Percentiles rank a stretch among this genome's conserved stretches.
phyloP scores from a whole-genome alignment of 1,140 invertebrate species.

The Zaprionus tsacasi region DNA sequence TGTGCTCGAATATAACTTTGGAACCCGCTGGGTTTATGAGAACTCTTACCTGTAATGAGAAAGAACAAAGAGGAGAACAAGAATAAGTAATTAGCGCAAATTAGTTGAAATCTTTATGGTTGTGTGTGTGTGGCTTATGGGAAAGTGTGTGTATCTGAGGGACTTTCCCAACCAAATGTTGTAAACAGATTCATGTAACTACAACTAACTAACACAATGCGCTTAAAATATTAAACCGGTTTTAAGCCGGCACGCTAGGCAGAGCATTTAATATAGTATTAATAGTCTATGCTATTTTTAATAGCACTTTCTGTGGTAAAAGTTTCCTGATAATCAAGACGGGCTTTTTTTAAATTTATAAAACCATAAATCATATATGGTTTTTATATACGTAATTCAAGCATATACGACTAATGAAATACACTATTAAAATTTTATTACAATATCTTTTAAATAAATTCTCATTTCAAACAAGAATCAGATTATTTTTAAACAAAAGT shows the following conservation, averaged over 20 bases:
- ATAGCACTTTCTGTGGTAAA: slow-evolving; percentile 5
- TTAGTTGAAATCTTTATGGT: slow-evolving; percentile 54
- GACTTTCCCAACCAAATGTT: slow-evolving; percentile 9
- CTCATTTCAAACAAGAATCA: too few relatives aligned
- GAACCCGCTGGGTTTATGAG: slow-evolving; percentile 43
- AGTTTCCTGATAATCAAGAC: slow-evolving; percentile 15
- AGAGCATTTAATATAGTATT: slow-evolving; percentile 9
- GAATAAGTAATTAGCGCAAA: slow-evolving; percentile 76
- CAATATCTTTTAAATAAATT: too few relatives aligned
- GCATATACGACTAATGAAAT: background rate
- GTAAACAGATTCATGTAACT: slow-evolving; percentile 6
- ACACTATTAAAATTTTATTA: background rate
- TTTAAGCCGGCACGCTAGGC: background rate
- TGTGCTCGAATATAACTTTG: slow-evolving; percentile 38
- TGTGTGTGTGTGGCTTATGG: slow-evolving; percentile 44
- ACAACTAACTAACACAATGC: background rate
- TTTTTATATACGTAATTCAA: background rate
- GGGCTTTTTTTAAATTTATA: background rate
- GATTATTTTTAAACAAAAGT: too few relatives aligned
- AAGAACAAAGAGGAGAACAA: slow-evolving; percentile 49
- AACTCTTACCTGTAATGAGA: slow-evolving; percentile 79
- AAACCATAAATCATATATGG: background rate
- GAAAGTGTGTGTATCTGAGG: slow-evolving; percentile 22
- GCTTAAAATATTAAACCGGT: slow-evolving; percentile 11
- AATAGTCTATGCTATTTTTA: slow-evolving; percentile 14